Conservation (phyloP, 2,888 invertebrate genomes). For the Rhagonycha lutea region DNA sequence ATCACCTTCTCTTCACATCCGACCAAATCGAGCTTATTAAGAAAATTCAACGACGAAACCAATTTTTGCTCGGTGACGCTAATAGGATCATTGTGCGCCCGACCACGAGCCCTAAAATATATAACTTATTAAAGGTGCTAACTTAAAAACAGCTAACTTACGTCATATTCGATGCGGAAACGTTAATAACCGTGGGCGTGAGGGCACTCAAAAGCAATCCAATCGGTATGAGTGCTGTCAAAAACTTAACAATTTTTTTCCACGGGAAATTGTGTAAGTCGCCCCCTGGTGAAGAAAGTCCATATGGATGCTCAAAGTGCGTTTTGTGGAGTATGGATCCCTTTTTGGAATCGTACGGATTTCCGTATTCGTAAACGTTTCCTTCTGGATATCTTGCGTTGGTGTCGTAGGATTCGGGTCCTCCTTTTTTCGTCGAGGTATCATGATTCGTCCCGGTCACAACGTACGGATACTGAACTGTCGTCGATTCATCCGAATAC, state of each 20-base stretch:
- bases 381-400: neutral
- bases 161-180: slow-evolving; percentile 54
- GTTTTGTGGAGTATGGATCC: slow-evolving; percentile 14
- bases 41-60: slow-evolving; percentile 13
- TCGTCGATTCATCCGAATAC: slow-evolving; percentile 30
- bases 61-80: neutral
- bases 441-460: neutral
- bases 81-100: neutral
- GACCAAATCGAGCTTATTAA: slow-evolving; percentile 19
- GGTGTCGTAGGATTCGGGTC: slow-evolving; percentile 6
- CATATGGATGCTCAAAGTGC: slow-evolving; percentile 6
- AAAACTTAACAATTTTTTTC: slow-evolving; percentile 66
- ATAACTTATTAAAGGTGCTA: neutral
- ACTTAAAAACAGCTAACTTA: slow-evolving; percentile 35
- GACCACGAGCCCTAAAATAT: slow-evolving; percentile 10
- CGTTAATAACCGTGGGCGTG: slow-evolving; percentile 68
- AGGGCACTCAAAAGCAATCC: slow-evolving; percentile 73
- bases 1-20: slow-evolving; percentile 48
- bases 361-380: neutral
- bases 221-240: slow-evolving; percentile 71
- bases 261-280: neutral
- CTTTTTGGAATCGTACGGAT: neutral
- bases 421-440: neutral
- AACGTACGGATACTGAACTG: slow-evolving; percentile 7
- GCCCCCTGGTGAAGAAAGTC: neutral